Percentiles rank a stretch among this genome's conserved stretches.
Evolutionary conservation across 2,113 vertebrate genomes (phyloP).

Genomic region (Gila orcuttii): DNA sequence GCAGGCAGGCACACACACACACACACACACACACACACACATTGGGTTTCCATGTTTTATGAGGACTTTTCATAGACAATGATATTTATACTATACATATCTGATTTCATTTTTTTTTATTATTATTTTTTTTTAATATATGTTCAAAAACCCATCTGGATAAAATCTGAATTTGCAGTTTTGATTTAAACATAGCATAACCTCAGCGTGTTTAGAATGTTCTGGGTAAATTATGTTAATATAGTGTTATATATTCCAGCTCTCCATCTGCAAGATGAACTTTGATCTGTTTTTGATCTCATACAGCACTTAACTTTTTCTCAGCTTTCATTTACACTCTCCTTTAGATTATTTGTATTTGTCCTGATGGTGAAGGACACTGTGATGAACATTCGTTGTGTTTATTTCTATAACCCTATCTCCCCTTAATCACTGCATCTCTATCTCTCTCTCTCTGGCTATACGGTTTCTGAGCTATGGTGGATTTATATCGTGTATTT

Average conservation of each 20-base stretch:
- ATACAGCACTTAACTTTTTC: neutral
- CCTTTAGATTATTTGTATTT: neutral
- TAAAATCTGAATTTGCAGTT: no score
- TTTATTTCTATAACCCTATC: slow-evolving; percentile 6
- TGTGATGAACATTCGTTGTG: neutral
- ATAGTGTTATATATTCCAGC: neutral
- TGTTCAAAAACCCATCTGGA: no score
- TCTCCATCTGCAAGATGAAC: neutral
- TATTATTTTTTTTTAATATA: no score
- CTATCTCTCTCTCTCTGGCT: neutral
- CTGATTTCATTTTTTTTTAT: no score
- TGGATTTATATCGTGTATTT: slow-evolving; percentile 17
- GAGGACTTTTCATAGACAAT: no score
- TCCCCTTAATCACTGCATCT: neutral
- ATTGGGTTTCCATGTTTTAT: no score
- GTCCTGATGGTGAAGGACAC: neutral
- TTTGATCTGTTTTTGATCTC: neutral
- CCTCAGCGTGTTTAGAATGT: neutral
- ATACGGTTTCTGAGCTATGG: neutral
- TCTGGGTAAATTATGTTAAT: neutral
- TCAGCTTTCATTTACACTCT: neutral
- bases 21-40: no score
- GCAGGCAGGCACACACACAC: no score
- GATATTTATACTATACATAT: no score
- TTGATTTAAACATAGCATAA: neutral